Conservation (phyloP, 2,113 vertebrate species). For the Sinosuthora webbiana region DNA sequence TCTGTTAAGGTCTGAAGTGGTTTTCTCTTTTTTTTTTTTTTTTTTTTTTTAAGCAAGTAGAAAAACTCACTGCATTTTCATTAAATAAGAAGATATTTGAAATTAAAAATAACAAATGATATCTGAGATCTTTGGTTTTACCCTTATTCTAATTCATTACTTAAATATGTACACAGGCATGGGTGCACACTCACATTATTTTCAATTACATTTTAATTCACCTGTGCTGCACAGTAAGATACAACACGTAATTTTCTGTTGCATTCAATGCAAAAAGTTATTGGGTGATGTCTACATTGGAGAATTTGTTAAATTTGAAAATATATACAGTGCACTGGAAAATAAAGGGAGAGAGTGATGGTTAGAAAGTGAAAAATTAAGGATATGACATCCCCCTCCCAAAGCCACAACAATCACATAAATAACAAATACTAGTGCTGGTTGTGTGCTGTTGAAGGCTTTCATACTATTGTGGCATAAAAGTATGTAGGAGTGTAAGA, state of each 20-base stretch:
- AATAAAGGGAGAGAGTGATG: neutral
- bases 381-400: neutral
- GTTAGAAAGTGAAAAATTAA: neutral
- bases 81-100: neutral
- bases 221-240: neutral
- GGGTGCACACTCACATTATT: neutral
- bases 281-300: neutral
- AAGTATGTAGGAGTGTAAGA: neutral
- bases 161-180: neutral
- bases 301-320: neutral
- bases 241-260: neutral
- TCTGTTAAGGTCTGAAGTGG: neutral
- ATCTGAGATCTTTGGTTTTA: neutral
- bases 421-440: neutral
- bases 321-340: neutral
- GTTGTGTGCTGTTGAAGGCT: neutral
- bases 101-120: neutral
- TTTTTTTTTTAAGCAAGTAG: neutral
- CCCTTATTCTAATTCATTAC: neutral
- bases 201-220: neutral
- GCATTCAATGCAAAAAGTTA: neutral
- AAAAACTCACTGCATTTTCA: neutral
- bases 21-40: too few relatives aligned
- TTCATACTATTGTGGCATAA: neutral
- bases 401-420: neutral